Conservation (phyloP, 2,888 invertebrate genomes). For the Hofmannophila pseudospretella region DNA sequence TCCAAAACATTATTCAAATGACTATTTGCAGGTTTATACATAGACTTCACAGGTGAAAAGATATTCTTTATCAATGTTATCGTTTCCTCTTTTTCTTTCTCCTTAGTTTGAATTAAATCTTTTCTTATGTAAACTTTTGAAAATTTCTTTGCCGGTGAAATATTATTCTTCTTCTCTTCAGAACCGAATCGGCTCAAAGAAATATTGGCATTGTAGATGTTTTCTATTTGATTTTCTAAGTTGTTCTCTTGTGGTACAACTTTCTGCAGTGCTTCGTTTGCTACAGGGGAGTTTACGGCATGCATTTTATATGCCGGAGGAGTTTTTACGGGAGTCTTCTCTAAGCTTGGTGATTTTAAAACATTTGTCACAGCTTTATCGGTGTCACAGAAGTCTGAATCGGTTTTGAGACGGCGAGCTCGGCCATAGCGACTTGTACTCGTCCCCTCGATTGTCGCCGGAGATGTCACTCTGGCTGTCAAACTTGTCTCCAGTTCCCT, state of each 20-base stretch:
- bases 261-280: conserved; percentile 36
- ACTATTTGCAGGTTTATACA: conserved; percentile 21
- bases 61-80: conserved; percentile 53
- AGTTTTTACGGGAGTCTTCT: conserved; percentile 33
- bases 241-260: not conserved
- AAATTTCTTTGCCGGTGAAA: conserved; percentile 37
- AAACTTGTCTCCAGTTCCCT: conserved; percentile 64
- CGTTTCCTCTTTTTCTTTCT: conserved; percentile 57
- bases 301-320: conserved; percentile 58
- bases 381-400: conserved; percentile 50
- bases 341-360: conserved; percentile 35
- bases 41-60: conserved; percentile 50
- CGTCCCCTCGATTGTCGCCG: conserved; percentile 37
- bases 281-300: conserved; percentile 55
- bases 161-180: conserved; percentile 31
- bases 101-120: conserved; percentile 61
- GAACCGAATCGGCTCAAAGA: conserved; percentile 52
- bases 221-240: conserved; percentile 12
- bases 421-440: conserved; percentile 79
- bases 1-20: conserved; percentile 43
- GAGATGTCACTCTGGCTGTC: conserved; percentile 58
- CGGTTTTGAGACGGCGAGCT: conserved; percentile 72
- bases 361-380: conserved; percentile 46
- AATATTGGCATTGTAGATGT: conserved; percentile 55
- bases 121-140: conserved; percentile 61